Evolutionary conservation across 1,140 invertebrate genomes (phyloP).

Genomic region (Cotesia vestalis): DNA sequence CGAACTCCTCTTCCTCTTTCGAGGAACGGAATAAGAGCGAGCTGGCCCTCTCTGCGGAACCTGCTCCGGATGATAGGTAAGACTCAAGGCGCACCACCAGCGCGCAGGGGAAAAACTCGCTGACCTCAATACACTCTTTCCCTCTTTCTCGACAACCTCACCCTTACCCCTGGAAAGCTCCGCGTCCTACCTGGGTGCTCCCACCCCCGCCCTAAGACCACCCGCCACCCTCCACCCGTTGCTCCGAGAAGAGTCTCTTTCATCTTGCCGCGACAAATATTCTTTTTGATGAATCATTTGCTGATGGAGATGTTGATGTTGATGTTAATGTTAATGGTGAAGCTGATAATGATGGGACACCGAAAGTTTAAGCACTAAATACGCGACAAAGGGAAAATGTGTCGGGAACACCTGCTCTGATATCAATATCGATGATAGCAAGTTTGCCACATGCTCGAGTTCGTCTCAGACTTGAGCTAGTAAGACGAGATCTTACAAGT

Average conservation of each 20-base stretch:
- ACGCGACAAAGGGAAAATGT: slow-evolving; percentile 16
- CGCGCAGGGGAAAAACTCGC: slow-evolving; percentile 65
- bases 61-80: no score
- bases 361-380: background rate
- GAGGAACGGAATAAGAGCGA: slow-evolving; percentile 22
- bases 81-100: slow-evolving; percentile 51
- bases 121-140: slow-evolving; percentile 60
- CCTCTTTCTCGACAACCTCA: slow-evolving; percentile 14
- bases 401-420: slow-evolving; percentile 20
- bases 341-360: background rate
- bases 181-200: background rate
- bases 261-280: slow-evolving; percentile 13
- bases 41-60: no score
- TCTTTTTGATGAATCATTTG: background rate
- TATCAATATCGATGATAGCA: slow-evolving; percentile 33
- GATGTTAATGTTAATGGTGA: background rate
- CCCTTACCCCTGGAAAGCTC: slow-evolving; percentile 28
- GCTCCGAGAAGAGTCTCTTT: slow-evolving; percentile 14
- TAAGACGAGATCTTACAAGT: slow-evolving; percentile 2
- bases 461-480: background rate
- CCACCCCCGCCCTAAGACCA: background rate
- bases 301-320: background rate
- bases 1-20: background rate
- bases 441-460: slow-evolving; percentile 25
- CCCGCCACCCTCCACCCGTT: slow-evolving; percentile 19